phyloP scores from a whole-genome alignment of 2,113 vertebrate species.

The Clinocottus analis region DNA sequence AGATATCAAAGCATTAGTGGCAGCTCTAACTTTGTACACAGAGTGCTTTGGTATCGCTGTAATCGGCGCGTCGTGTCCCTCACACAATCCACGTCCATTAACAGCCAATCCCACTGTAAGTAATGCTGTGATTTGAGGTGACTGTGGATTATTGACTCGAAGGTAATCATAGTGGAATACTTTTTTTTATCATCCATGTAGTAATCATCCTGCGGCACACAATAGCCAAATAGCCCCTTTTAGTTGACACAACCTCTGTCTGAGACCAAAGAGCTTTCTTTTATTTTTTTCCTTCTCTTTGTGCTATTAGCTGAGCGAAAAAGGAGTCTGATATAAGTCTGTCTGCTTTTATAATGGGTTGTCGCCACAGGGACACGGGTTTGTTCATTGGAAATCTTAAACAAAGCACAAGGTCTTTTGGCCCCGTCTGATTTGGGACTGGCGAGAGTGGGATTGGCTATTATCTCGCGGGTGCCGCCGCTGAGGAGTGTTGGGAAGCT shows the following conservation, averaged over 20 bases:
- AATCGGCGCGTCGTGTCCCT: constrained; percentile 20
- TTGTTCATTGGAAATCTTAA: constrained; percentile 80
- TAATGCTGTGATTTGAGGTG: constrained; percentile 47
- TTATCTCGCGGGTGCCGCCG: constrained; percentile 65
- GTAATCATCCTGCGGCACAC: constrained; percentile 48
- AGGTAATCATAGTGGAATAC: constrained; percentile 41
- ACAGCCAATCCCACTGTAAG: constrained; percentile 36
- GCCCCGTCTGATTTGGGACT: constrained; percentile 70
- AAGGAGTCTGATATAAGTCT: constrained; percentile 60
- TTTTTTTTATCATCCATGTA: constrained; percentile 27
- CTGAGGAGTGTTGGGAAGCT: constrained; percentile 56
- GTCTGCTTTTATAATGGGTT: constrained; percentile 71
- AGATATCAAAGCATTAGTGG: constrained; percentile 60
- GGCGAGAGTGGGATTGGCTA: constrained; percentile 73
- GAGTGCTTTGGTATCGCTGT: constrained; percentile 34
- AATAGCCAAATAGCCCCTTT: constrained; percentile 52
- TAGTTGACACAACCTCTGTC: constrained; percentile 49
- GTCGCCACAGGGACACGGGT: constrained; percentile 60
- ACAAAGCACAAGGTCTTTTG: constrained; percentile 78
- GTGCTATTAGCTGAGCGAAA: constrained; percentile 50
- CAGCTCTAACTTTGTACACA: constrained; percentile 44
- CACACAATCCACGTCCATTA: constrained; percentile 48
- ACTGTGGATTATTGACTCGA: constrained; percentile 60
- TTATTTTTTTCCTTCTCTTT: constrained; percentile 16
- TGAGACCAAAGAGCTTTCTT: constrained; percentile 27